Base-by-base conservation (phyloP, 2,113 vertebrate species). In the Regulus satrapa region DNA sequence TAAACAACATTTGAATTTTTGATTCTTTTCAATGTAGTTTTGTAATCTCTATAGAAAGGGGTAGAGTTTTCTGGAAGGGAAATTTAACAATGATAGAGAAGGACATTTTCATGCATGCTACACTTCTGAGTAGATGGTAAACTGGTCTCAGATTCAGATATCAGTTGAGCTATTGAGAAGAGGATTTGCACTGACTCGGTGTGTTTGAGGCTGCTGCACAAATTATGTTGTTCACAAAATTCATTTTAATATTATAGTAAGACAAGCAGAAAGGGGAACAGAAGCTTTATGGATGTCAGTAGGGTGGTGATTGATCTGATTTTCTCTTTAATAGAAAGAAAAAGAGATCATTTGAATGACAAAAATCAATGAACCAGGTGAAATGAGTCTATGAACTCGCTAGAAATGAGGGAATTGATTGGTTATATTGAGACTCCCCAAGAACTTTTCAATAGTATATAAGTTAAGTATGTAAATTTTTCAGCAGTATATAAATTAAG, bases 51-150 rank as follows among this genome's bases (percentile, higher is more conserved):
- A 6, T 68, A 74, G 36, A 12, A 95, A 95, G 13, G 49, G 26
- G 24, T 85, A 54, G 54, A 28, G 69, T 85, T 97, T 79, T 41
- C 68, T 85, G 36, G 90, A 77, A 92, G 72, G 63, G n/a, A 88
- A 45, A 49, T 96, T 87, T 97, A 91, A 72, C 71, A 94, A 55
- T 6, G 7, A 71, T 69, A 36, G 40, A 46, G 71, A 88, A 85
- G 76, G 92, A 58, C 14, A 56, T 82, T 94, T 96, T 56, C 5
- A 17, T 72, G 55, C 84, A 31, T 89, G 80, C 66, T 93, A 21
- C 52, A 28, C 63, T 80, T 97, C 75, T 88, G 92, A 90, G 63
- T 78, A 83, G 87, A 67, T 88, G 55, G 91, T 82, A 95, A 58
- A 66, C 56, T 87, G 34, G 24, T 92, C 40, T 92, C 84, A 18